These are phyloP conservation scores for Geothlypis trichas DNA, from an alignment of 2,113 vertebrate species.

Conservation along the genomic window DNA sequence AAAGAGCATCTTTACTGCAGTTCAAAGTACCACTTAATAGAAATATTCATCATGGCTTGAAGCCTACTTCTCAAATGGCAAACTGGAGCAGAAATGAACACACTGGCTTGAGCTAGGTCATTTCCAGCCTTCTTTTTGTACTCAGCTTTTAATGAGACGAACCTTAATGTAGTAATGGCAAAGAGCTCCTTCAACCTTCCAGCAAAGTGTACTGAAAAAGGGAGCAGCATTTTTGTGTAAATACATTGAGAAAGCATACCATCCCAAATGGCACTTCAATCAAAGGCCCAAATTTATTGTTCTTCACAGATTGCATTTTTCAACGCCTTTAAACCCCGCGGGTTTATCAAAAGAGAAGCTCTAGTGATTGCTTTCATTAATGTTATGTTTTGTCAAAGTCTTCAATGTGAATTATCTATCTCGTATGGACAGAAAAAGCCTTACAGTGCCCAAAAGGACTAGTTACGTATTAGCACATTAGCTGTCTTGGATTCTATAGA, in stretches of 20 bases:
- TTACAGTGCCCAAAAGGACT: slow-evolving; percentile 78
- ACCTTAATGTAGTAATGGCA: slow-evolving; percentile 81
- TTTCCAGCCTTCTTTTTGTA: slow-evolving; percentile 89
- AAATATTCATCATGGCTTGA: slow-evolving; percentile 56
- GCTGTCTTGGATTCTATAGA: slow-evolving; percentile 80
- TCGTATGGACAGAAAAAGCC: slow-evolving; percentile 82
- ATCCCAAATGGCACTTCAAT: slow-evolving; percentile 85
- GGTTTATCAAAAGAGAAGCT: slow-evolving; percentile 88
- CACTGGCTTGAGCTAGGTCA: slow-evolving; percentile 81
- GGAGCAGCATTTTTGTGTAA: slow-evolving; percentile 86
- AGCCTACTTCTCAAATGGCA: slow-evolving; percentile 80
- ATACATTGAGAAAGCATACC: slow-evolving; percentile 80
- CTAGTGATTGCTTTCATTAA: slow-evolving; percentile 90
- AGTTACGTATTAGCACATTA: slow-evolving; percentile 79
- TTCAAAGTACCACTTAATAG: slow-evolving; percentile 39
- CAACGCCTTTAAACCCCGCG: slow-evolving; percentile 86
- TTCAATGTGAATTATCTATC: slow-evolving; percentile 81
- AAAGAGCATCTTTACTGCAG: slow-evolving; percentile 56
- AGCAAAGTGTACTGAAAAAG: slow-evolving; percentile 82
- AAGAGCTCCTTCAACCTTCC: slow-evolving; percentile 76
- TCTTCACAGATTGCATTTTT: slow-evolving; percentile 82
- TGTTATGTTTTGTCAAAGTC: slow-evolving; percentile 88
- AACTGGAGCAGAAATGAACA: slow-evolving; percentile 82
- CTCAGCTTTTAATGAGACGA: slow-evolving; percentile 79
- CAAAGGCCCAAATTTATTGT: slow-evolving; percentile 85